A percentile compares a stretch with the other conserved stretches of the same genome.
phyloP scores from a whole-genome alignment of 1,140 invertebrate genomes.

The Orussus abietinus region DNA sequence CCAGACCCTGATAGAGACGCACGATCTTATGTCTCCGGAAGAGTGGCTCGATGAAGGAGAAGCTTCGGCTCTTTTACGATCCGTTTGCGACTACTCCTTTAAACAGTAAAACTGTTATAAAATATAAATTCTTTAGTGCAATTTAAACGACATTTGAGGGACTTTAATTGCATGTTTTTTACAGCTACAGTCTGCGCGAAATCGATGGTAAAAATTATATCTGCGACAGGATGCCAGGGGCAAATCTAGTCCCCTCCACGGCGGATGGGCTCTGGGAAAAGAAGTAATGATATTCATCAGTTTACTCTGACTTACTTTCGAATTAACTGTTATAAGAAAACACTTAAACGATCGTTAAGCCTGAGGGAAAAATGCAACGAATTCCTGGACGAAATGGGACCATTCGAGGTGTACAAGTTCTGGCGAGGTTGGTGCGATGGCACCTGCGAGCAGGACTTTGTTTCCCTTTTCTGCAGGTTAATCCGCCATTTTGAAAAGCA shows the following conservation, averaged over 20 bases:
- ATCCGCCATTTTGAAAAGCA: too few relatives aligned
- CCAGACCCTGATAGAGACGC: conserved; percentile 28
- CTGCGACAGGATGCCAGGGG: conserved; percentile 27
- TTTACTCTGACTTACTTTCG: background rate
- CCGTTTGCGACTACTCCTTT: conserved; percentile 36
- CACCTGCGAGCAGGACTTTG: conserved; percentile 17
- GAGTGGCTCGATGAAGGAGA: conserved; percentile 26
- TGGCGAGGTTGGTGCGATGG: conserved; percentile 33
- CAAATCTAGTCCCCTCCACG: conserved; percentile 28
- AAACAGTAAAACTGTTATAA: conserved; percentile 27
- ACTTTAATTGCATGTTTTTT: too few relatives aligned
- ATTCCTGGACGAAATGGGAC: conserved; percentile 29
- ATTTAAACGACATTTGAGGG: too few relatives aligned
- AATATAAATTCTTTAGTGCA: too few relatives aligned
- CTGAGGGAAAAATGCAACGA: conserved; percentile 34
- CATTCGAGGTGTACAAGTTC: conserved; percentile 27
- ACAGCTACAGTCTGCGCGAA: conserved; percentile 35
- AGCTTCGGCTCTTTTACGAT: conserved; percentile 20
- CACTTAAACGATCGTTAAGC: too few relatives aligned
- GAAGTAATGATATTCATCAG: conserved; percentile 21
- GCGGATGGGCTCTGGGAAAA: conserved; percentile 33
- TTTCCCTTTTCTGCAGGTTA: conserved; percentile 32
- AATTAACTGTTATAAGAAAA: too few relatives aligned
- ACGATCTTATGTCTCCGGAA: conserved; percentile 23
- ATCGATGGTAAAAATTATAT: conserved; percentile 31